Evolutionary conservation across 2,888 invertebrate genomes (phyloP).

Genomic region (Luffia ferchaultella): DNA sequence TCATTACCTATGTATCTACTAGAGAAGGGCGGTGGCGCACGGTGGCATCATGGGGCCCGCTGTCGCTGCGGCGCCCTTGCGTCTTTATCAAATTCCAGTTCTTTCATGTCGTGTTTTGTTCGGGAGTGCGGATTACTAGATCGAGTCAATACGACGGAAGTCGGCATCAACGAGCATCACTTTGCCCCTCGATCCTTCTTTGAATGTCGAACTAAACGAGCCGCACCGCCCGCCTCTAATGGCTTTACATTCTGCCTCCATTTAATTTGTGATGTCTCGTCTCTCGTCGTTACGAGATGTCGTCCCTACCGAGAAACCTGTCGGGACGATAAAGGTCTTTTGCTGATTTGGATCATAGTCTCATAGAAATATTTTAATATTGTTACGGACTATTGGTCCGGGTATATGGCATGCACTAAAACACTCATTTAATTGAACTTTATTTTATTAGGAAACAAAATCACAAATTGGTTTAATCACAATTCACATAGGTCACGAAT

Average conservation of each 20-base stretch:
- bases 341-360: background rate
- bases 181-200: background rate
- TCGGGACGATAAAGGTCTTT: background rate
- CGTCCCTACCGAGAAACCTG: background rate
- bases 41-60: background rate
- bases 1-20: too few species aligned
- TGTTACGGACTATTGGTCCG: background rate
- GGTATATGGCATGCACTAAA: background rate
- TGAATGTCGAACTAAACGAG: background rate
- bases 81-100: background rate
- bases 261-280: background rate
- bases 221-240: background rate
- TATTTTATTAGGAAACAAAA: too few species aligned
- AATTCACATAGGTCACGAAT: too few species aligned
- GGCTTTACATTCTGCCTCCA: background rate
- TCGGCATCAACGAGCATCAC: background rate
- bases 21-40: too few species aligned
- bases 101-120: background rate
- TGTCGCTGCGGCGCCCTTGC: background rate
- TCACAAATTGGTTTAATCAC: too few species aligned
- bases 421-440: background rate
- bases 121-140: background rate
- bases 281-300: background rate
- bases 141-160: background rate
- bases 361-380: background rate